Evolutionary conservation across 2,797 vertebrate genomes (phyloP).

Genomic region (Sarcophilus harrisii): DNA sequence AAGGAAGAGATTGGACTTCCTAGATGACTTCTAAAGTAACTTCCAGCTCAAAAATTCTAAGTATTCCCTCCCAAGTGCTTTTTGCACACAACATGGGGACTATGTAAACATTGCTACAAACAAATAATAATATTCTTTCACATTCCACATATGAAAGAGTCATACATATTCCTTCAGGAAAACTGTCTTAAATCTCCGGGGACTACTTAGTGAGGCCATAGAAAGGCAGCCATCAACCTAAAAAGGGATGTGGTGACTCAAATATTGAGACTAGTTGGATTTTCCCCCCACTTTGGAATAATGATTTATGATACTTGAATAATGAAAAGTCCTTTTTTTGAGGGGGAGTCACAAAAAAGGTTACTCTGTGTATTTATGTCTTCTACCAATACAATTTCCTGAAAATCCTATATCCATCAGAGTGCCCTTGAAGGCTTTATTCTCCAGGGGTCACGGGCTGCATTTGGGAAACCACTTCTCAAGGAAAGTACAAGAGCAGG

Average conservation of each 20-base stretch:
- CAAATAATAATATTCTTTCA: neutral
- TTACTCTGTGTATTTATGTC: neutral
- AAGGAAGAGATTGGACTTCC: neutral
- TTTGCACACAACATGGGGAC: neutral
- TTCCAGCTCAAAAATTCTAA: neutral
- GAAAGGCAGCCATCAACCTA: neutral
- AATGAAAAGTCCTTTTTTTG: neutral
- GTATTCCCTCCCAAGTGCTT: neutral
- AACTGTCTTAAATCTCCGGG: neutral
- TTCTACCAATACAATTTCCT: neutral
- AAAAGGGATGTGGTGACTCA: neutral
- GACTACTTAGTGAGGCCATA: neutral
- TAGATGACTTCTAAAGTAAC: neutral
- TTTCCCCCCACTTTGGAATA: neutral
- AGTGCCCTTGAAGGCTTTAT: neutral
- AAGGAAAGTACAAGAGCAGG: neutral
- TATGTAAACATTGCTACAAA: neutral
- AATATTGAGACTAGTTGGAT: neutral
- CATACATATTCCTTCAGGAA: neutral
- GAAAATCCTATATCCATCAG: neutral
- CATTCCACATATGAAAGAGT: neutral
- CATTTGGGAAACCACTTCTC: neutral
- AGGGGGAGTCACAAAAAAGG: neutral
- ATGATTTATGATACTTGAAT: neutral
- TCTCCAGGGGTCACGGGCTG: neutral